These are phyloP conservation scores for Alexandromys fortis DNA, from an alignment of 2,113 vertebrate genomes.

Conservation along the genomic window DNA sequence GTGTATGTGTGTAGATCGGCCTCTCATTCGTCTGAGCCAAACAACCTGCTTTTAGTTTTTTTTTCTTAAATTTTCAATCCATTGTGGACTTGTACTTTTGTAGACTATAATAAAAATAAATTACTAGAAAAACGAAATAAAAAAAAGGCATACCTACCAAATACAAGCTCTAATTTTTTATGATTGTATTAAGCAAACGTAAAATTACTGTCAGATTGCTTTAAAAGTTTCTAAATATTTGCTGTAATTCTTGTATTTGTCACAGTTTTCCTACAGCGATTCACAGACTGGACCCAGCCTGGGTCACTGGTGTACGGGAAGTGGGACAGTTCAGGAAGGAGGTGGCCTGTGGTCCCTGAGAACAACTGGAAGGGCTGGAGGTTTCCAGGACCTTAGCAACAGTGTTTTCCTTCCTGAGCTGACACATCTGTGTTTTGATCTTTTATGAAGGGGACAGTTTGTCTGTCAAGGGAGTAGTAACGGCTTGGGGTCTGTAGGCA, in stretches of 20 bases:
- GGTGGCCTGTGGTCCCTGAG: not conserved
- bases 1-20: not conserved
- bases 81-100: not conserved
- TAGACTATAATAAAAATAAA: conserved; percentile 34
- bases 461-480: not conserved
- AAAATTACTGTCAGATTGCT: conserved; percentile 22
- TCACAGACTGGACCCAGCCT: not conserved
- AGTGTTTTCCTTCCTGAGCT: not conserved
- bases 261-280: not conserved
- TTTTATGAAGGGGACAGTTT: not conserved
- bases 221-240: conserved; percentile 4
- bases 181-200: conserved; percentile 54
- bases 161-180: conserved; percentile 25
- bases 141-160: not conserved
- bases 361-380: not conserved
- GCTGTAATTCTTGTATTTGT: not conserved
- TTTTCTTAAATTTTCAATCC: conserved; percentile 42
- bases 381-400: not conserved
- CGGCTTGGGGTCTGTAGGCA: not conserved
- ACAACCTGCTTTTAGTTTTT: not conserved
- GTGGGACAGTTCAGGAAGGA: not conserved
- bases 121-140: conserved; percentile 32
- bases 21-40: not conserved
- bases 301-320: not conserved
- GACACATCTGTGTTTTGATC: not conserved